Evolutionary conservation across 2,113 vertebrate genomes (phyloP).

Genomic region (Myiozetetes cayanensis): DNA sequence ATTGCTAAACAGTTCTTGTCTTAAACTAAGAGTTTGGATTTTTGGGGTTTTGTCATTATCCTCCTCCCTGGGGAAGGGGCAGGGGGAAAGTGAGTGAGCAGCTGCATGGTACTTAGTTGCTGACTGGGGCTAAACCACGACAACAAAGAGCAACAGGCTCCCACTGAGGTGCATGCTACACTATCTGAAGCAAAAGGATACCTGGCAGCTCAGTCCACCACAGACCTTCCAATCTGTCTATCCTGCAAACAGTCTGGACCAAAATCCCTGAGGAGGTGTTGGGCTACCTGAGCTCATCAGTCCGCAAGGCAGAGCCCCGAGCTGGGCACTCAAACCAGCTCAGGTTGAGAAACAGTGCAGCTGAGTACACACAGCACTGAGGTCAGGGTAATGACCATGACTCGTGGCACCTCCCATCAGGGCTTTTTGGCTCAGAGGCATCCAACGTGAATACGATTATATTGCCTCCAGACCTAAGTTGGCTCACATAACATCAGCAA

Average conservation of each 20-base stretch:
- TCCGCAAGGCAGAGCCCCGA: neutral
- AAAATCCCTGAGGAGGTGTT: neutral
- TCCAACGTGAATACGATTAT: neutral
- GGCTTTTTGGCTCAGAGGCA: neutral
- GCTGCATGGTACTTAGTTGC: neutral
- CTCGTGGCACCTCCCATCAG: neutral
- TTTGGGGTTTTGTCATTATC: neutral
- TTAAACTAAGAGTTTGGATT: neutral
- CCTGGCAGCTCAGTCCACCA: neutral
- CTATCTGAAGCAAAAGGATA: neutral
- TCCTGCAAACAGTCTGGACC: neutral
- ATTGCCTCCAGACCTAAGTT: neutral
- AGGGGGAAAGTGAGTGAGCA: neutral
- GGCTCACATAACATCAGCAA: neutral
- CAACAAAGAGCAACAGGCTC: neutral
- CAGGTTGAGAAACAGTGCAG: neutral
- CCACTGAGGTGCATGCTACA: accelerated
- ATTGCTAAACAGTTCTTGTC: neutral
- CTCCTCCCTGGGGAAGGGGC: neutral
- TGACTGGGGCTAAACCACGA: neutral
- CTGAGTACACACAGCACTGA: accelerated
- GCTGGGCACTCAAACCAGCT: neutral
- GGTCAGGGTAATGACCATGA: neutral
- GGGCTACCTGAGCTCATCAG: neutral
- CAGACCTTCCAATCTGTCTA: neutral